Base-by-base conservation (phyloP, 2,888 invertebrate genomes). In the Eumacrocentrus americanus region DNA sequence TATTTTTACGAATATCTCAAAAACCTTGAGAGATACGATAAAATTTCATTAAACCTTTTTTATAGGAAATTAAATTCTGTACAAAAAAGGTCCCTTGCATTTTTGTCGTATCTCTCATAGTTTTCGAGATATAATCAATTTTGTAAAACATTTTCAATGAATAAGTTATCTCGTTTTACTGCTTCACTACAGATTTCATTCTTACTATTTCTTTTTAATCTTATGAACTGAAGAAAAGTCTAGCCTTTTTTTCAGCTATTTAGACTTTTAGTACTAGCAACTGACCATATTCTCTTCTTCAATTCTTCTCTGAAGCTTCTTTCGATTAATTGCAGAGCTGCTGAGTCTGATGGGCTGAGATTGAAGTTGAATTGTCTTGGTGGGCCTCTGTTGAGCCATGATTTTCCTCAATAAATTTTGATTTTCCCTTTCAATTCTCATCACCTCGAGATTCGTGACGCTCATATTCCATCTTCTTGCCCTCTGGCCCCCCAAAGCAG, bases 221-320 rank as follows among this genome's bases (percentile, higher is more conserved):
- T n/a, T n/a, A n/a, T n/a, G n/a, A n/a, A n/a, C n/a, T n/a, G n/a
- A n/a, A n/a, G n/a, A n/a, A n/a, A n/a, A n/a, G n/a, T n/a, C n/a
- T 29, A 9, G 29, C 29, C 9, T 29, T 29, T 29, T 29, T 29
- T 29, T 29, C 9, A 6, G 29, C 9, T 29, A n/a, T n/a, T n/a
- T n/a, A n/a, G n/a, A n/a, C n/a, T n/a, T n/a, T n/a, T n/a, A n/a
- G n/a, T n/a, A n/a, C n/a, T 29, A 29, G 29, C 6, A 34, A 42
- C 29, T 18, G 40, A 85, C 85, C 81, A 82, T 72, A 71, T 85
- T 85, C 62, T 84, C 84, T 61, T 76, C 74, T 63, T 84, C 83
- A 64, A 85, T 84, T 66, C 81, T 78, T 57, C 75, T 76, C 62
- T 84, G 84, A 18, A 83, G 77, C 62, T 76, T 80, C 57, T 74